These are phyloP conservation scores for Elephas maximus DNA, from an alignment of 2,113 vertebrate genomes.

Conservation along the genomic window DNA sequence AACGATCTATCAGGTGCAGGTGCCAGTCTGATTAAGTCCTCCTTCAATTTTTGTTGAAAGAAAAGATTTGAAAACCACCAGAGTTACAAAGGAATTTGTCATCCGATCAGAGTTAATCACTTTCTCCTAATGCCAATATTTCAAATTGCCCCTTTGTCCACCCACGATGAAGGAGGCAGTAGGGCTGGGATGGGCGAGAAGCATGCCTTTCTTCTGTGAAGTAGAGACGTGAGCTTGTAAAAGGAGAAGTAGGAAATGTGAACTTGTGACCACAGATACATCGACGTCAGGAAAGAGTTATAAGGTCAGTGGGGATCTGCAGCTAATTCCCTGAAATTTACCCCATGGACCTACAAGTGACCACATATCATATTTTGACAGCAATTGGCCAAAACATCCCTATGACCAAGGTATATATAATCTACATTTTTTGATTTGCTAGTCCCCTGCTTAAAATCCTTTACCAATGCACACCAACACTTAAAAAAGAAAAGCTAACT, in stretches of 20 bases:
- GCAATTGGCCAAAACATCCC: not conserved
- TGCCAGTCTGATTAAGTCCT: not conserved
- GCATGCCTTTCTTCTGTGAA: not conserved
- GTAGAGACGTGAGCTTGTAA: not conserved
- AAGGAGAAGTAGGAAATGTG: not conserved
- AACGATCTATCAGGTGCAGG: not conserved
- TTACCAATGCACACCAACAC: not conserved
- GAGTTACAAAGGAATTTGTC: not conserved
- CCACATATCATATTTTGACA: not conserved
- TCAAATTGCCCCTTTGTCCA: not conserved
- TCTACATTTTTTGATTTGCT: not conserved
- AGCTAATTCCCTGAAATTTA: not conserved
- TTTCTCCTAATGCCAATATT: not conserved
- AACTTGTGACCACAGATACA: not conserved
- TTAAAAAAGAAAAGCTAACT: not conserved
- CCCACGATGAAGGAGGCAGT: not conserved
- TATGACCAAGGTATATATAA: not conserved
- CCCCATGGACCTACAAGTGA: not conserved
- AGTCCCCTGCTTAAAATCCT: not conserved
- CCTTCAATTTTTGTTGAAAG: not conserved
- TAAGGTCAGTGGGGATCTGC: not conserved
- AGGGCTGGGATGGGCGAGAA: not conserved
- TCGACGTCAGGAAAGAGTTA: not conserved
- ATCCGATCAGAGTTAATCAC: not conserved
- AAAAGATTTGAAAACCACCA: not conserved